A percentile compares a stretch with the other conserved stretches of the same genome.
phyloP scores from a whole-genome alignment of 2,888 invertebrate species.

The Machimus atricapillus region DNA sequence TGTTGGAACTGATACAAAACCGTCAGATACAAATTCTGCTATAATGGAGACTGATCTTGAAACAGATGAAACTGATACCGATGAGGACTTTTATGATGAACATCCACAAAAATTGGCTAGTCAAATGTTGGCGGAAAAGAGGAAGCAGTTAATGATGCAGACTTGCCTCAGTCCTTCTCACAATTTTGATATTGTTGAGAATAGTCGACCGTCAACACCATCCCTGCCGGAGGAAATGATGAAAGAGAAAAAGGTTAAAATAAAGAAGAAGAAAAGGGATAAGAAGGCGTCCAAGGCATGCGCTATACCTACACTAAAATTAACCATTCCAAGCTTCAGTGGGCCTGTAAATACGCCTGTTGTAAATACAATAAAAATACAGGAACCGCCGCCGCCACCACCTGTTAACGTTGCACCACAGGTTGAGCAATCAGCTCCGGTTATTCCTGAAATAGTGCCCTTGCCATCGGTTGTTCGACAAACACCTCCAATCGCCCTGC shows the following conservation, averaged over 20 bases:
- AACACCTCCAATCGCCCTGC: background rate
- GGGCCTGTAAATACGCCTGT: background rate
- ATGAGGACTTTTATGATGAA: conserved; percentile 88
- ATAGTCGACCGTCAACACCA: conserved; percentile 72
- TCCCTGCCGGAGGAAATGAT: conserved; percentile 63
- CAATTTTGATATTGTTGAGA: conserved; percentile 68
- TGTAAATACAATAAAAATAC: background rate
- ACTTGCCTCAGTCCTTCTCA: conserved; percentile 71
- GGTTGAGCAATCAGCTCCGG: background rate
- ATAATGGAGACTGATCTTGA: conserved; percentile 84
- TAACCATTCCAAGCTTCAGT: conserved; percentile 67
- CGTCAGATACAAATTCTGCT: conserved; percentile 66
- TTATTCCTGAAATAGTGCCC: conserved; percentile 50
- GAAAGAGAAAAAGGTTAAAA: conserved; percentile 65
- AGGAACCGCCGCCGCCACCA: background rate
- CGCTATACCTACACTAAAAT: conserved; percentile 62
- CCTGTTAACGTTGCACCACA: conserved; percentile 52
- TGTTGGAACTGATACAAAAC: conserved; percentile 47
- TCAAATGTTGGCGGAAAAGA: conserved; percentile 77
- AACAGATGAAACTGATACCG: conserved; percentile 84
- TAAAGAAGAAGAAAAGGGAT: conserved; percentile 74
- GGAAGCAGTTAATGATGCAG: conserved; percentile 71
- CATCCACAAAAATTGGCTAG: conserved; percentile 79
- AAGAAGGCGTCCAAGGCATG: conserved; percentile 63
- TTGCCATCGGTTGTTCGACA: conserved; percentile 49